phyloP scores from a whole-genome alignment of 2,113 vertebrate genomes.

The Coreoperca whiteheadi region DNA sequence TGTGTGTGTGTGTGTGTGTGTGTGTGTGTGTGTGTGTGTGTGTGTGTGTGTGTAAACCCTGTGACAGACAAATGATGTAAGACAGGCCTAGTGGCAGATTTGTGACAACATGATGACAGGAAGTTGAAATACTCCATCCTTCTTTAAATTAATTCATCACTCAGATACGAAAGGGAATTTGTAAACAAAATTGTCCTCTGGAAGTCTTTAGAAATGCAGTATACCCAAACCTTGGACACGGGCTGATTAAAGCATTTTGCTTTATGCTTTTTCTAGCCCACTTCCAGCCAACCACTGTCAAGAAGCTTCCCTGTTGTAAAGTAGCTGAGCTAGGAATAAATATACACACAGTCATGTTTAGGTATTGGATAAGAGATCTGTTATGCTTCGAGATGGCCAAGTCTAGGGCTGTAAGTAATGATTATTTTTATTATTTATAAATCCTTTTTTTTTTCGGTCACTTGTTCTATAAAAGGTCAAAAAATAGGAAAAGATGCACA shows the following conservation, averaged over 20 bases:
- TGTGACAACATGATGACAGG: slow-evolving; percentile 24
- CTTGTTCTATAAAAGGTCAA: neutral
- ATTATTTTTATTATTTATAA: neutral
- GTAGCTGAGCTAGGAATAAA: neutral
- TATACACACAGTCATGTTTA: neutral
- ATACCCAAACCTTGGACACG: neutral
- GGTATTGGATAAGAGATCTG: neutral
- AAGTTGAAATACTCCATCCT: slow-evolving; percentile 17
- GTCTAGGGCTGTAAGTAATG: neutral
- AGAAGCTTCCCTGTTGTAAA: neutral
- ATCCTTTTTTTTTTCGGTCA: neutral
- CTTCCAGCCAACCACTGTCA: neutral
- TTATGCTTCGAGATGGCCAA: neutral
- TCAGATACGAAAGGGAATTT: neutral
- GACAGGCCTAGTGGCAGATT: slow-evolving; percentile 22
- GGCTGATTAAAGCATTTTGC: neutral
- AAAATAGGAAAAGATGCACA: neutral
- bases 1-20: slow-evolving; percentile 2
- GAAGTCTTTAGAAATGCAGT: neutral
- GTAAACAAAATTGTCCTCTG: neutral
- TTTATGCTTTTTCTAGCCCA: neutral
- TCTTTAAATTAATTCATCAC: slow-evolving; percentile 18
- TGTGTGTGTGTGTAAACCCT: slow-evolving; percentile 4
- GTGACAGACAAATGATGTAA: slow-evolving; percentile 11
- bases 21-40: slow-evolving; percentile 4